These are phyloP conservation scores for human (Homo sapiens) DNA, from an alignment of 2,113 vertebrate genomes.

Conservation along the genomic window GRCh38 chr13:84610501-84611000, in stretches of 20 bases:
- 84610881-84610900: too few relatives aligned
- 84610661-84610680: background rate
- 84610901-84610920: too few relatives aligned
- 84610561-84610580: background rate
- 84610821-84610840: too few relatives aligned
- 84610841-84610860: too few relatives aligned
- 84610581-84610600: background rate
- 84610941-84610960: too few relatives aligned
- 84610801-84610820: too few relatives aligned
- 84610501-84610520: background rate
- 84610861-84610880: too few relatives aligned
- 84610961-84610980: too few relatives aligned
- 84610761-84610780: background rate
- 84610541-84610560: background rate
- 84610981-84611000: too few relatives aligned
- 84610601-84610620: background rate
- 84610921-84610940: too few relatives aligned
- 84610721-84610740: background rate
- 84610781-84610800: too few relatives aligned
- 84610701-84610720: background rate
- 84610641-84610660: background rate
- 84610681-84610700: background rate
- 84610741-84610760: background rate
- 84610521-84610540: background rate
- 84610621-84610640: background rate